phyloP scores from a whole-genome alignment of 2,113 vertebrate species.

The Variabilichromis moorii region DNA sequence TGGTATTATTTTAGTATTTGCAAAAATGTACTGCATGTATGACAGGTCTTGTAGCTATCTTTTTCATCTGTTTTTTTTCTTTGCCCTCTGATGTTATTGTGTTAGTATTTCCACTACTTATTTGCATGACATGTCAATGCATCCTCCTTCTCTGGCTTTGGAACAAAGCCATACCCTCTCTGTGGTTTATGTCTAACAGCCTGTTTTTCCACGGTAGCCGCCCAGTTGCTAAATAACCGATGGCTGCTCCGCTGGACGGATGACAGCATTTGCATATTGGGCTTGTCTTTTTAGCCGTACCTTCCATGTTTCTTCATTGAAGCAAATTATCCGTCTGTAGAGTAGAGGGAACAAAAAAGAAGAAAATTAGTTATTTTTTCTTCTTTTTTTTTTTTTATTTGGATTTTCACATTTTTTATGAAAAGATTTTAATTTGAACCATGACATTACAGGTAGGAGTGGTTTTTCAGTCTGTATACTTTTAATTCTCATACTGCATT shows the following conservation, averaged over 20 bases:
- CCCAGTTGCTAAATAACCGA: conserved; percentile 42
- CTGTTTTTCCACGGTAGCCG: conserved; percentile 37
- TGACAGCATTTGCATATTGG: conserved; percentile 55
- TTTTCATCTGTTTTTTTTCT: neutral
- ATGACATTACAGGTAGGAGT: conserved; percentile 59
- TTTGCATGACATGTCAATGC: conserved; percentile 51
- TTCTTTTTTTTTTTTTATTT: neutral
- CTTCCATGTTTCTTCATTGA: neutral
- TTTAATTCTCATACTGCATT: neutral
- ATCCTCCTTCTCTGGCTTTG: neutral
- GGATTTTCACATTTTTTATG: neutral
- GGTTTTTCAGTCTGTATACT: neutral
- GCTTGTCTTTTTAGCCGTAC: neutral
- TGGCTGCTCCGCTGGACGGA: neutral
- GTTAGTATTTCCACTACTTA: conserved; percentile 41
- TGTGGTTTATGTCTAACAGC: conserved; percentile 51
- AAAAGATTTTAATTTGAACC: neutral
- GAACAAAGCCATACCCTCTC: conserved; percentile 39
- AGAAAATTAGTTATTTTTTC: neutral
- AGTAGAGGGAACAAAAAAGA: neutral
- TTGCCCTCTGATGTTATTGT: neutral
- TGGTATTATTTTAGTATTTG: neutral
- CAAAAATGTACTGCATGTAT: neutral
- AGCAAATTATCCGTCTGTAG: neutral
- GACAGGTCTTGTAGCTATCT: neutral